phyloP scores from a whole-genome alignment of 2,888 invertebrate species.

The Synergus laeviventris region DNA sequence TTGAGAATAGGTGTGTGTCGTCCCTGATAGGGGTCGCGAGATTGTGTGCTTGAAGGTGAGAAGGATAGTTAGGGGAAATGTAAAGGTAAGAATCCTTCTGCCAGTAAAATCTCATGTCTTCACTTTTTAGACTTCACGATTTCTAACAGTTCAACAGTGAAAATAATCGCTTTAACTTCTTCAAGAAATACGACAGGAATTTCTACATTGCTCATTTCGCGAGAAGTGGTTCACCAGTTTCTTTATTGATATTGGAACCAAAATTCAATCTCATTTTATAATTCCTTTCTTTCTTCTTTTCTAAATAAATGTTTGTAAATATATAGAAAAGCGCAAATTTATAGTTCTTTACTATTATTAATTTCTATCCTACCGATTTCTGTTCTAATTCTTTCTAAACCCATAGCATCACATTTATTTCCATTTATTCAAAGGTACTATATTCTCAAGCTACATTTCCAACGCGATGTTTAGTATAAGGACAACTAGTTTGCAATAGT shows the following conservation, averaged over 20 bases:
- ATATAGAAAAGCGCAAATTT: no score
- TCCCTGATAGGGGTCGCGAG: slow-evolving; percentile 40
- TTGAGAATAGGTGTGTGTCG: slow-evolving; percentile 50
- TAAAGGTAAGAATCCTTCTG: not conserved
- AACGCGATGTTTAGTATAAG: no score
- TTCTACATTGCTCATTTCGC: not conserved
- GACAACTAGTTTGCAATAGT: no score
- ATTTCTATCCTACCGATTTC: no score
- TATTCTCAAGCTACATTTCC: no score
- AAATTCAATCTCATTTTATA: no score
- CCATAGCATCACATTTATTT: no score
- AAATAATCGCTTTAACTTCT: not conserved
- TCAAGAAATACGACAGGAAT: not conserved
- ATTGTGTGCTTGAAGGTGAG: slow-evolving; percentile 2
- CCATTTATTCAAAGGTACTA: no score
- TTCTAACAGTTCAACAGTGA: not conserved
- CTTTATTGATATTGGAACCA: not conserved
- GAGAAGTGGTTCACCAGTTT: not conserved
- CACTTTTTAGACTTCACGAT: not conserved
- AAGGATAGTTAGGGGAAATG: not conserved
- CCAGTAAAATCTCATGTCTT: not conserved
- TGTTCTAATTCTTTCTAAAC: no score
- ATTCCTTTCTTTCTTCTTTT: no score
- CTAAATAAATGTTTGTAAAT: no score
- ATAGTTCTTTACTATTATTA: no score